These are phyloP conservation scores for Eucera pruinosa DNA, from an alignment of 2,888 invertebrate species.

Conservation along the genomic window DNA sequence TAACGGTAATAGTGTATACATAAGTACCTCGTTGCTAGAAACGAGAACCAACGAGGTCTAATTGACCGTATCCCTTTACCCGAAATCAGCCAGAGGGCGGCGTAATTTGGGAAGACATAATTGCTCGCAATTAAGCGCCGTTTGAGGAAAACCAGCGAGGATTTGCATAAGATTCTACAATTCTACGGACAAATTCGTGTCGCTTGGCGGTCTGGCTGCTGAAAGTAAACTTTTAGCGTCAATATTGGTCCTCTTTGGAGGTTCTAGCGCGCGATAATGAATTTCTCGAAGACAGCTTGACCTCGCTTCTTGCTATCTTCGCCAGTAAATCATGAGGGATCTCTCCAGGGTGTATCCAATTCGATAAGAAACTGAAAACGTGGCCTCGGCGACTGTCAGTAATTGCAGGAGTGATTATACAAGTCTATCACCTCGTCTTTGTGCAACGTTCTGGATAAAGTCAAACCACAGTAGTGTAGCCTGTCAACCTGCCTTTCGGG, in stretches of 20 bases:
- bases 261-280: constrained; percentile 67
- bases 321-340: constrained; percentile 51
- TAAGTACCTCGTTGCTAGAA: too few relatives aligned
- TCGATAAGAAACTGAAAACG: constrained; percentile 26
- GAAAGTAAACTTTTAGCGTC: constrained; percentile 70
- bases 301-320: constrained; percentile 53
- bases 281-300: constrained; percentile 66
- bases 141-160: constrained; percentile 16
- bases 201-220: constrained; percentile 43
- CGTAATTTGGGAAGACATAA: constrained; percentile 27
- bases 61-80: constrained; percentile 1
- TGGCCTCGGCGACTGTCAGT: constrained; percentile 44
- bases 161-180: constrained; percentile 45
- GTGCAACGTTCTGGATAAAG: constrained; percentile 47
- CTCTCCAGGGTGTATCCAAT: constrained; percentile 49
- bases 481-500: constrained; percentile 3
- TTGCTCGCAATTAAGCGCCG: constrained; percentile 33
- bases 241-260: constrained; percentile 37
- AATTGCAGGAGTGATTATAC: constrained; percentile 58
- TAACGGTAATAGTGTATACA: background rate
- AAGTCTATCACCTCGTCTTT: constrained; percentile 30
- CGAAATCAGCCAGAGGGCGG: background rate
- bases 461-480: constrained; percentile 30
- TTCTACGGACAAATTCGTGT: constrained; percentile 49
- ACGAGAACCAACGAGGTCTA: background rate